phyloP scores from a whole-genome alignment of 1,140 invertebrate genomes.

The Dinothrombium tinctorium region DNA sequence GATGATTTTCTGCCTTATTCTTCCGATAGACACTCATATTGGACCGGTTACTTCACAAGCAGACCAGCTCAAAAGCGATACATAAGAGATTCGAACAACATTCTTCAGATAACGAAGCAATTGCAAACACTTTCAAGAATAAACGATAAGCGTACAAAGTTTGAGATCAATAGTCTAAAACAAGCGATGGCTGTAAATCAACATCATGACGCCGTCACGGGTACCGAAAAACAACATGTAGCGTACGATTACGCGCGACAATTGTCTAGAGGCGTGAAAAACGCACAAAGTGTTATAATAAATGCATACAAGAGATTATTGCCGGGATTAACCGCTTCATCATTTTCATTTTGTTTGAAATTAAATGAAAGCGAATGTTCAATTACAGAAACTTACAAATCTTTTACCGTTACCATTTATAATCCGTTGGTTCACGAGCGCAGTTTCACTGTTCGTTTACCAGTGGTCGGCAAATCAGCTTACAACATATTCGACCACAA shows the following conservation, averaged over 20 bases:
- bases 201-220: slow-evolving; percentile 33
- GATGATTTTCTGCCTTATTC: slow-evolving; percentile 69
- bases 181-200: slow-evolving; percentile 9
- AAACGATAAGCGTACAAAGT: slow-evolving; percentile 1
- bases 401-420: slow-evolving; percentile 44
- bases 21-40: slow-evolving; percentile 20
- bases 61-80: slow-evolving; percentile 28
- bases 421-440: slow-evolving; percentile 48
- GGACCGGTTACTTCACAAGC: slow-evolving; percentile 90
- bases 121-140: slow-evolving; percentile 6
- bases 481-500: slow-evolving; percentile 37
- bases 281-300: slow-evolving; percentile 23
- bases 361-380: slow-evolving; percentile 32
- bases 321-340: slow-evolving; percentile 1
- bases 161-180: slow-evolving; percentile 5
- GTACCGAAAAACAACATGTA: slow-evolving; percentile 78
- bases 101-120: slow-evolving; percentile 47
- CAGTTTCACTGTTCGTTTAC: slow-evolving; percentile 37
- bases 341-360: slow-evolving; percentile 27
- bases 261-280: not conserved
- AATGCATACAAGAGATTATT: slow-evolving; percentile 25
- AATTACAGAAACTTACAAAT: slow-evolving; percentile 32
- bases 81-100: slow-evolving; percentile 37
- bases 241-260: slow-evolving; percentile 56
- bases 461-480: slow-evolving; percentile 26